These are phyloP conservation scores for Sapajus apella DNA, from an alignment of 2,113 vertebrate genomes.

Conservation along the genomic window DNA sequence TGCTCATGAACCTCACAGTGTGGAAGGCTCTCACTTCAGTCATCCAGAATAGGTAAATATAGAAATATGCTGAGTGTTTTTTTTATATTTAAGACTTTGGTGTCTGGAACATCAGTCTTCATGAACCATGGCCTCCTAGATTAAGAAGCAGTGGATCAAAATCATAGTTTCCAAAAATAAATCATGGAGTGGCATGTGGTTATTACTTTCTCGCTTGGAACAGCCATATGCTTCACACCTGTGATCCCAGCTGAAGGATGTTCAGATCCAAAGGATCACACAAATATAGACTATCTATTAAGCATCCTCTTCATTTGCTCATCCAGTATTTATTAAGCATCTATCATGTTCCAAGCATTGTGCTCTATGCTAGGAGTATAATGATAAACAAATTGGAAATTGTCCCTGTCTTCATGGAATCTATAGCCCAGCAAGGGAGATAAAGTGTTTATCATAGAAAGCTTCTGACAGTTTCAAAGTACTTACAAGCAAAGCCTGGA, in stretches of 20 bases:
- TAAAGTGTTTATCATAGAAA: neutral
- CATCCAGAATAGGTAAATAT: neutral
- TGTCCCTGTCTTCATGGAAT: neutral
- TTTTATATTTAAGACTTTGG: neutral
- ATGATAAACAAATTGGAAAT: neutral
- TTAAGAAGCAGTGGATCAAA: neutral
- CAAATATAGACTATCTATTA: neutral
- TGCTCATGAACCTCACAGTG: neutral
- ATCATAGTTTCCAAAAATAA: slow-evolving; percentile 35
- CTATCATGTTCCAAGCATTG: neutral
- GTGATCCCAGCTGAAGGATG: slow-evolving; percentile 26
- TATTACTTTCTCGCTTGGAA: slow-evolving; percentile 13
- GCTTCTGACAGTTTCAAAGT: neutral
- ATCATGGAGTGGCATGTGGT: neutral
- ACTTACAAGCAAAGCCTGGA: neutral
- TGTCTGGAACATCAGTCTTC: neutral
- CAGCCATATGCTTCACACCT: neutral
- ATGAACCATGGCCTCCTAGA: neutral
- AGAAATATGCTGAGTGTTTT: neutral
- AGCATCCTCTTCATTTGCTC: neutral
- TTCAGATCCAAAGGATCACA: neutral
- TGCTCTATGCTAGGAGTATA: neutral
- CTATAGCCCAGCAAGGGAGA: neutral
- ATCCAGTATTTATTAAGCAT: neutral
- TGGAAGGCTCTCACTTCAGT: neutral